Percentiles rank a stretch among this genome's conserved stretches.
phyloP scores from a whole-genome alignment of 2,113 vertebrate genomes.

The Petromus typicus region DNA sequence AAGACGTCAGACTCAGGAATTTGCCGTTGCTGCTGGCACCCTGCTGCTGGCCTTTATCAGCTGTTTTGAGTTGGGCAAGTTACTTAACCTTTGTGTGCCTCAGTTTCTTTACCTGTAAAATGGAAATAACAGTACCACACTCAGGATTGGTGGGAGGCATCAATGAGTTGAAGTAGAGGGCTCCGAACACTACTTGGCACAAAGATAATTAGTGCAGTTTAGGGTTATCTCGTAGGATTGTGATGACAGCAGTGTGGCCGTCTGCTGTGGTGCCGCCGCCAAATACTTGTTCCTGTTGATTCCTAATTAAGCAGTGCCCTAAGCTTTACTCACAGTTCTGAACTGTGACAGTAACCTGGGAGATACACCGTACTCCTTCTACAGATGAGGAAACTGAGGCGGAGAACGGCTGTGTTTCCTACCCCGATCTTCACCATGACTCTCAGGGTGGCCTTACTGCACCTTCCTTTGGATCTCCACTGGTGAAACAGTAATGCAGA shows the following conservation, averaged over 20 bases:
- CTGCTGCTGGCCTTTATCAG: neutral
- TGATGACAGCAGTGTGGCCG: neutral
- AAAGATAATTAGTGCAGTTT: neutral
- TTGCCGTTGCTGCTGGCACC: neutral
- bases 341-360: neutral
- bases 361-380: neutral
- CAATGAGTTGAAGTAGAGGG: neutral
- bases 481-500: neutral
- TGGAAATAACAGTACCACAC: neutral
- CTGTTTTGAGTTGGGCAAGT: neutral
- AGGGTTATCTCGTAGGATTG: neutral
- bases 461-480: neutral
- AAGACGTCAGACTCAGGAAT: neutral
- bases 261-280: neutral
- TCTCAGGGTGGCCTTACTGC: neutral
- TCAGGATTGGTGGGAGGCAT: neutral
- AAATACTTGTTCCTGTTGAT: neutral
- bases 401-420: neutral
- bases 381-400: constrained; percentile 17
- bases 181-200: neutral
- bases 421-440: too few species aligned
- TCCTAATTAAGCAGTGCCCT: neutral
- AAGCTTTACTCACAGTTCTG: neutral
- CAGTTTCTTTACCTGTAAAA: neutral
- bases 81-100: neutral